Conservation (phyloP, 2,113 vertebrate genomes). For the Philantomba maxwellii region DNA sequence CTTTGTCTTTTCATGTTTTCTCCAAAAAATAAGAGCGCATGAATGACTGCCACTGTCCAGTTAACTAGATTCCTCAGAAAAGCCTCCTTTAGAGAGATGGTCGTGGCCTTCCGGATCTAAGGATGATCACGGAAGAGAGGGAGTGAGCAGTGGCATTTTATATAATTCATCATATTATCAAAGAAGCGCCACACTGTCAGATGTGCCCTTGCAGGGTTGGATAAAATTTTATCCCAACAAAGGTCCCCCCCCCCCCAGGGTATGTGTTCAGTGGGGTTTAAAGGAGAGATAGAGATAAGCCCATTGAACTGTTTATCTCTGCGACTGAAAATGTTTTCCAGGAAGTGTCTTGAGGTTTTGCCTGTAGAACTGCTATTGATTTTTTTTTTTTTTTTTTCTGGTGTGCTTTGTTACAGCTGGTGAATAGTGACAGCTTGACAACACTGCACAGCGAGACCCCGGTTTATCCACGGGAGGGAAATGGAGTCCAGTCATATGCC, state of each 20-base stretch:
- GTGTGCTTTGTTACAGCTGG: constrained; percentile 34
- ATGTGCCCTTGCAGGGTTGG: constrained; percentile 11
- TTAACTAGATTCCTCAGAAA: neutral
- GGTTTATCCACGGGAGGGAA: neutral
- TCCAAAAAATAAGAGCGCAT: neutral
- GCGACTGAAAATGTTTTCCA: constrained; percentile 50
- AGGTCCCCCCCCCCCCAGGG: neutral
- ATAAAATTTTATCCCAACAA: constrained; percentile 44
- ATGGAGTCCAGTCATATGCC: neutral
- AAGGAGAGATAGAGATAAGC: constrained; percentile 47
- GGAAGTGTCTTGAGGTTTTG: constrained; percentile 42
- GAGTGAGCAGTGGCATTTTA: neutral
- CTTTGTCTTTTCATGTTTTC: neutral
- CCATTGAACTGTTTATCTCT: constrained; percentile 57
- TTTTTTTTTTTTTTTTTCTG: constrained; percentile 15
- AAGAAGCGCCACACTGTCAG: constrained; percentile 1
- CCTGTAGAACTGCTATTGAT: constrained; percentile 47
- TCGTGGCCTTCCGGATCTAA: neutral
- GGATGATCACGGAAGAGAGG: neutral
- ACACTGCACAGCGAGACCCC: neutral
- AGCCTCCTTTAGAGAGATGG: neutral
- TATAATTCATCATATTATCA: neutral
- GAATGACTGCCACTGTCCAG: neutral
- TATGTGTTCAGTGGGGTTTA: constrained; percentile 36
- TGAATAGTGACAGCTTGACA: constrained; percentile 41